These are phyloP conservation scores for Tuberolachnus salignus DNA, from an alignment of 2,888 invertebrate species.

Conservation along the genomic window DNA sequence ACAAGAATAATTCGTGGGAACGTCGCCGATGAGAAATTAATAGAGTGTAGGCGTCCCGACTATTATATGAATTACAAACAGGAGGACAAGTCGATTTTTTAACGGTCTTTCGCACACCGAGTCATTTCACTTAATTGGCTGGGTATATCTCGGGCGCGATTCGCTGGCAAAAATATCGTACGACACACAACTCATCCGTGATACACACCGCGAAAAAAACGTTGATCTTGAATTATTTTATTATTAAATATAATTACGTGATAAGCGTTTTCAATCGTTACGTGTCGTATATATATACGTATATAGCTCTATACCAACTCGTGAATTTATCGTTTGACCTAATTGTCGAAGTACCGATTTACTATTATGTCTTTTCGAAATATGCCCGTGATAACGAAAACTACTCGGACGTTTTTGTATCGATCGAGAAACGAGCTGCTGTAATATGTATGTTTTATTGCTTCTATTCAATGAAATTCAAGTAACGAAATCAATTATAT, in stretches of 20 bases:
- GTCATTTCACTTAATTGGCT: slow-evolving; percentile 5
- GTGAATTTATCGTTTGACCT: background rate
- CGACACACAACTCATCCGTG: no score
- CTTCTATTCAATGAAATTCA: no score
- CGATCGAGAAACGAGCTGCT: no score
- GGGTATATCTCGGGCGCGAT: background rate
- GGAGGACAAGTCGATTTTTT: background rate
- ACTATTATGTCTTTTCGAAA: no score
- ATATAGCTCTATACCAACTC: no score
- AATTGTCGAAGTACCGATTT: background rate
- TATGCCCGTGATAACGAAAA: no score
- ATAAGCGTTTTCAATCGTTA: background rate
- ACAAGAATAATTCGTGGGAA: no score
- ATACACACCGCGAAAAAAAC: background rate
- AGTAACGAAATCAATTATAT: no score
- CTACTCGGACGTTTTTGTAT: no score
- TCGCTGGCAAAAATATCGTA: background rate
- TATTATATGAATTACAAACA: background rate
- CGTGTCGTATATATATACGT: no score
- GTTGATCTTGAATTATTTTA: background rate
- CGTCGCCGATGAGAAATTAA: no score
- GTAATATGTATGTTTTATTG: no score
- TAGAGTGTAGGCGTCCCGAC: background rate
- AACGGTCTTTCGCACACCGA: background rate
- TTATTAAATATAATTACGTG: background rate